Evolutionary conservation across 1,140 invertebrate species (phyloP).

Genomic region (Drosophila biarmipes): DNA sequence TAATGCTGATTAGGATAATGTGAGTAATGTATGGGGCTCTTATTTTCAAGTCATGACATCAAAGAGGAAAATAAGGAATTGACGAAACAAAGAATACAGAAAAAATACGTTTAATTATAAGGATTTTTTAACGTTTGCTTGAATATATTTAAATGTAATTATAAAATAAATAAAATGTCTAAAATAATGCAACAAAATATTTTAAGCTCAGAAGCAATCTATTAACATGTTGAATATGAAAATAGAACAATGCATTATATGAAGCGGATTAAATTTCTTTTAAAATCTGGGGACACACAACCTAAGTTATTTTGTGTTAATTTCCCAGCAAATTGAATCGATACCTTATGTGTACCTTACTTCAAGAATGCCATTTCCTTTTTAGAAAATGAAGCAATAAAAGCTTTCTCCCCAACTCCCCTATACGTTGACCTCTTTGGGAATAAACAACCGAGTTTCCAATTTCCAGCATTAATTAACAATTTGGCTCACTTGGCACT

Average conservation of each 20-base stretch:
- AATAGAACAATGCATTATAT: too few species aligned
- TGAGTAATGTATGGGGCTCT: not conserved
- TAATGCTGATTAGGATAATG: conserved; percentile 69
- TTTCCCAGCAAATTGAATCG: not conserved
- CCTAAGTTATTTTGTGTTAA: too few species aligned
- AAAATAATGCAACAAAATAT: too few species aligned
- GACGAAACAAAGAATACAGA: not conserved
- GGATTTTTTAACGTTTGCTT: too few species aligned
- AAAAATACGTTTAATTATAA: not conserved
- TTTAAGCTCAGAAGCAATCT: too few species aligned
- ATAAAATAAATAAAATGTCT: too few species aligned
- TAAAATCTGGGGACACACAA: too few species aligned
- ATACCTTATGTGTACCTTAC: not conserved
- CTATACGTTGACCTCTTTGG: not conserved
- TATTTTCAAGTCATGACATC: not conserved
- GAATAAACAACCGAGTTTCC: conserved; percentile 44
- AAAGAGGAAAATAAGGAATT: not conserved
- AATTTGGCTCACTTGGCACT: conserved; percentile 27
- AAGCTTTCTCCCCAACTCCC: not conserved
- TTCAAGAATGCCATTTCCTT: not conserved
- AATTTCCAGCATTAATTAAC: conserved; percentile 67
- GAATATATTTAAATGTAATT: too few species aligned
- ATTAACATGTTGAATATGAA: too few species aligned
- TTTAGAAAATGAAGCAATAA: not conserved
- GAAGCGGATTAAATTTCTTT: too few species aligned